These are phyloP conservation scores for Oscheius sp. DNA, from an alignment of 2,888 invertebrate species.

Conservation along the genomic window DNA sequence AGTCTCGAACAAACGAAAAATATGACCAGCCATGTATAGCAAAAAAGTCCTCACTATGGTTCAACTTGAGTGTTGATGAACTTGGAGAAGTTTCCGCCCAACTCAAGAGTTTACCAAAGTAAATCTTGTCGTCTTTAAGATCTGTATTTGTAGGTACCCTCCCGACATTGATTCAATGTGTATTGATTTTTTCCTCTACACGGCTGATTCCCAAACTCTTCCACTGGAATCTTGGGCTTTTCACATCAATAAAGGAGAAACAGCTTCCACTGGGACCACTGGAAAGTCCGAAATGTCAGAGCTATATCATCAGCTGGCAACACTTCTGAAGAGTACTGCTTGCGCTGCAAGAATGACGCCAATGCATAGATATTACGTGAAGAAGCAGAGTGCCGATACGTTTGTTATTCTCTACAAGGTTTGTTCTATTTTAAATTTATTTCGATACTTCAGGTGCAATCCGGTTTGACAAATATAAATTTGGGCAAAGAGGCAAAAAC, in stretches of 20 bases:
- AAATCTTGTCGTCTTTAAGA: background rate
- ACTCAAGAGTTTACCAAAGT: constrained; percentile 32
- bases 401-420: constrained; percentile 42
- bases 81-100: constrained; percentile 39
- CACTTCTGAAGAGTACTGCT: constrained; percentile 27
- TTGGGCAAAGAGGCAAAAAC: constrained; percentile 20
- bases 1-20: constrained; percentile 32
- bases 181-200: constrained; percentile 43
- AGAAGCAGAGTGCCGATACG: constrained; percentile 43
- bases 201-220: constrained; percentile 35
- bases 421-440: background rate
- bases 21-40: constrained; percentile 31
- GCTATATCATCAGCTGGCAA: constrained; percentile 29
- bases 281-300: constrained; percentile 20
- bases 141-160: constrained; percentile 31
- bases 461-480: constrained; percentile 29
- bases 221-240: constrained; percentile 40
- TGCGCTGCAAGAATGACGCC: constrained; percentile 38
- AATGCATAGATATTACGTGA: constrained; percentile 44
- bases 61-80: constrained; percentile 34
- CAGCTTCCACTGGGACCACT: background rate
- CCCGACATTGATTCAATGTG: constrained; percentile 31
- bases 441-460: constrained; percentile 22
- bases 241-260: background rate
- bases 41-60: constrained; percentile 30